Evolutionary conservation across 2,113 vertebrate genomes (phyloP), one percentile per base, ranked within the genome.

Genomic region (Pimephales promelas): DNA sequence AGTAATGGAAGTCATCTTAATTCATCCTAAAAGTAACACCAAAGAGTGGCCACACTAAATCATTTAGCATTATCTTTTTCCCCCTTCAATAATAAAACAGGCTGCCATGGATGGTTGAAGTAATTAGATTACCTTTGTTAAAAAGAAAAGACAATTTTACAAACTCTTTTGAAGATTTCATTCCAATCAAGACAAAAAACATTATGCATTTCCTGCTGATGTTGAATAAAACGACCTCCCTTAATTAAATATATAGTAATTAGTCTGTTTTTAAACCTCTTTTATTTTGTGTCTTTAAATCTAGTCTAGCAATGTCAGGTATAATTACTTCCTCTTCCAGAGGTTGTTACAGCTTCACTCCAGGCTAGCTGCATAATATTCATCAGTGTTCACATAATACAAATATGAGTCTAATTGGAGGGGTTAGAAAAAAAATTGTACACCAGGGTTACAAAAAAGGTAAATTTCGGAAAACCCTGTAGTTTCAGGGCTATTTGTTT

Each of bases 21-120:
- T 85, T 86, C 68, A 85, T 86, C 82, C 76, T 47, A 31, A 70
- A 82, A 84, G 61, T 86, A 84, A 89, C 86, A 87, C 83, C 57
- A 56, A 61, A 56, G 80, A 87, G 80, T 82, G 66, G 20, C 13
- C 26, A 18, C 22, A 54, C 6, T 85, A 75, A 74, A 75, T 75
- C 22, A 81, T 34, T 22, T 24, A 70, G 34, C 1, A 26, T 45
- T 28, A 22, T 7, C 16, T 31, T 20, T 28, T 28, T 26, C 10
- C 7, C 2, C 7, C 47, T 49, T 10, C 26, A 5, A 74, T 16
- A 75, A 40, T 75, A 64, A 43, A 78, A 79, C 14, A 47, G 57
- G 45, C 71, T 8, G 28, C 28, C 28, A 28, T 28, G 13, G 24
- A 3, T 79, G 10, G 45, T 64, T 79, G 56, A 79, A 57, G 22